A percentile compares a stretch with the other conserved stretches of the same genome.
Evolutionary conservation across 2,797 vertebrate genomes (phyloP).

Genomic region (Cetoscarus ocellatus): DNA sequence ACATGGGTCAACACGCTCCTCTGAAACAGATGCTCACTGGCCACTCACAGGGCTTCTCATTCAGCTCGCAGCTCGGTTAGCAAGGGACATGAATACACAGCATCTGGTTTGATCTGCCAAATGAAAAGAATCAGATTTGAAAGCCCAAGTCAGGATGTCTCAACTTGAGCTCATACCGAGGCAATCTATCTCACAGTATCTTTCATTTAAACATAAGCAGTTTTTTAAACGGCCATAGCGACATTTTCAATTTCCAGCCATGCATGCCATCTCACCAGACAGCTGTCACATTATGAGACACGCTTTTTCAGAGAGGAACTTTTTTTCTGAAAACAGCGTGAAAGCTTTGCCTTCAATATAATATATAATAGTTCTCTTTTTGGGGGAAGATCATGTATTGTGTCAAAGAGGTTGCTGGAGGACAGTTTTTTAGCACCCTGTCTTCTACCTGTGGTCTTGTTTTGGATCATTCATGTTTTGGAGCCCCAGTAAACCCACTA

Average conservation of each 20-base stretch:
- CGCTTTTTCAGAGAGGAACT: conserved; percentile 38
- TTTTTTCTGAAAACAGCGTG: conserved; percentile 32
- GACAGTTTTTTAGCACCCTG: background rate
- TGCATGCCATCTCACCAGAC: conserved; percentile 48
- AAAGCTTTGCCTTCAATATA: conserved; percentile 30
- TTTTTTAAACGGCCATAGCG: conserved; percentile 56
- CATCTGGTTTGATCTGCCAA: conserved; percentile 44
- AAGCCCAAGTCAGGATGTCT: conserved; percentile 52
- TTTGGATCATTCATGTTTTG: background rate
- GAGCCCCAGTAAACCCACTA: background rate
- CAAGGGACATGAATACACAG: conserved; percentile 42
- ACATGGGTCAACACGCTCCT: conserved; percentile 39
- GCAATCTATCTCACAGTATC: conserved; percentile 49
- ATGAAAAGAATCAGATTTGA: conserved; percentile 65
- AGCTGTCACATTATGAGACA: conserved; percentile 57
- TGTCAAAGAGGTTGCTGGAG: conserved; percentile 4
- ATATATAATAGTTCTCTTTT: conserved; percentile 20
- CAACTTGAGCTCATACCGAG: conserved; percentile 48
- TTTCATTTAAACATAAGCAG: conserved; percentile 41
- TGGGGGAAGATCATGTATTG: background rate
- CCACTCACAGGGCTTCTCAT: conserved; percentile 28
- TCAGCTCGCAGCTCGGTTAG: conserved; percentile 31
- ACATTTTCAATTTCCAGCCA: conserved; percentile 63
- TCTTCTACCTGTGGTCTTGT: background rate
- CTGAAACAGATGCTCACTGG: conserved; percentile 51